Evolutionary conservation across 2,113 vertebrate genomes (phyloP).

Genomic region (Trichechus manatus): DNA sequence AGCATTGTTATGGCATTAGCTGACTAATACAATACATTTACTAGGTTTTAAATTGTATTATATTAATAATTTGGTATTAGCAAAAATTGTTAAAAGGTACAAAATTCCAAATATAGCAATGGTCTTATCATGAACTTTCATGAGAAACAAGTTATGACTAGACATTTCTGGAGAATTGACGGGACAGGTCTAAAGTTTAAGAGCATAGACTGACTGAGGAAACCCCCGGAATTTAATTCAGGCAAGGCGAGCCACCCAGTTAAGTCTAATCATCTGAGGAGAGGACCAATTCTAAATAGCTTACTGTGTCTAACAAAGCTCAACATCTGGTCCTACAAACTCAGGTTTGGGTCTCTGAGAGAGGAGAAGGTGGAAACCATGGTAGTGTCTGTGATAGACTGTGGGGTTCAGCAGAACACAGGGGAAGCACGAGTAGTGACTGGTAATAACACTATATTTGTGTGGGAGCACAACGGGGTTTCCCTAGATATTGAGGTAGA

Average conservation of each 20-base stretch:
- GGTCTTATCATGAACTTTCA: background rate
- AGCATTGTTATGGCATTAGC: background rate
- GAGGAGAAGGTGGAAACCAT: background rate
- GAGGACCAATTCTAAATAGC: background rate
- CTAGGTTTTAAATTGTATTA: constrained; percentile 11
- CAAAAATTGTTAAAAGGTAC: background rate
- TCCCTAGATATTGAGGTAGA: background rate
- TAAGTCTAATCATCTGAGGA: background rate
- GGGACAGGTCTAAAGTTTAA: background rate
- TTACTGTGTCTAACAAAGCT: background rate
- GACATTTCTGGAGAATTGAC: background rate
- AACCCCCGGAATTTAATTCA: background rate
- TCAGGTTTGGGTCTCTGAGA: background rate
- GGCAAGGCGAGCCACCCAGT: background rate
- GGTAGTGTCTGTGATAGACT: background rate
- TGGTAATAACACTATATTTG: background rate
- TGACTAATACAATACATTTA: background rate
- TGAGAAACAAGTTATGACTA: background rate
- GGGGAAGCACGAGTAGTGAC: background rate
- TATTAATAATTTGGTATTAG: background rate
- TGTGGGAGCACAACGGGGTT: background rate
- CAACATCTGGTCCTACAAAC: background rate
- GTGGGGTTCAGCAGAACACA: background rate
- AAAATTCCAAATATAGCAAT: background rate
- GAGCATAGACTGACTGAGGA: background rate